Conservation (phyloP, 2,797 vertebrate genomes). For the Rhinichthys osculus region DNA sequence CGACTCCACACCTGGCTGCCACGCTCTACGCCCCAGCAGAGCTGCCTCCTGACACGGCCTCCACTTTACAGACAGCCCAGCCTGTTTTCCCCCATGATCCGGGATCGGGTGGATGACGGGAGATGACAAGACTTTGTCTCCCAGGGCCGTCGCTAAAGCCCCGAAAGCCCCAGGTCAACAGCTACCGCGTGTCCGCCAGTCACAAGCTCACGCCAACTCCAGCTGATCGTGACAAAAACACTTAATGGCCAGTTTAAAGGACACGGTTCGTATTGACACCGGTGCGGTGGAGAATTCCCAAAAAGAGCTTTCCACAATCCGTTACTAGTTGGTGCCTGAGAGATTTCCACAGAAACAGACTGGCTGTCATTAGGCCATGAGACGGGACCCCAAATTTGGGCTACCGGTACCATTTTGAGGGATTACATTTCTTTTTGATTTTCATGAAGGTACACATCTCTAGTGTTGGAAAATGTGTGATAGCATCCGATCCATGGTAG, state of each 20-base stretch:
- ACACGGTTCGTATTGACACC: neutral
- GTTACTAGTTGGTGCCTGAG: neutral
- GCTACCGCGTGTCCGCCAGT: slow-evolving; percentile 27
- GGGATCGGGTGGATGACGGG: slow-evolving; percentile 15
- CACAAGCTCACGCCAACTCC: neutral
- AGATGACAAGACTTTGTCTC: slow-evolving; percentile 37
- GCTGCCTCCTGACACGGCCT: slow-evolving; percentile 57
- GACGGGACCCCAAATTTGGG: too few relatives aligned
- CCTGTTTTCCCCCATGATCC: slow-evolving; percentile 26
- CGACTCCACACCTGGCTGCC: slow-evolving; percentile 48
- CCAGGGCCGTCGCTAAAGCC: slow-evolving; percentile 3
- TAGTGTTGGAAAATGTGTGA: too few relatives aligned
- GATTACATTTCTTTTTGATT: too few relatives aligned
- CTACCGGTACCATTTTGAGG: too few relatives aligned
- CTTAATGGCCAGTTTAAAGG: slow-evolving; percentile 8
- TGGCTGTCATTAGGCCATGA: neutral
- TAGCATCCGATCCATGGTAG: too few relatives aligned
- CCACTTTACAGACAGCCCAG: slow-evolving; percentile 68
- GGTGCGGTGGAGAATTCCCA: neutral
- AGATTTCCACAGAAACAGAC: neutral
- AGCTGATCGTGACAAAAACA: slow-evolving; percentile 25
- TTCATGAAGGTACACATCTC: too few relatives aligned
- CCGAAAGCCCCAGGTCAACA: slow-evolving; percentile 2
- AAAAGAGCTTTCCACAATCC: neutral
- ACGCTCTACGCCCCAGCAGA: slow-evolving; percentile 58